Evolutionary conservation across 2,888 invertebrate species (phyloP), one percentile per base, ranked within the genome.

Genomic region (Automeris io): DNA sequence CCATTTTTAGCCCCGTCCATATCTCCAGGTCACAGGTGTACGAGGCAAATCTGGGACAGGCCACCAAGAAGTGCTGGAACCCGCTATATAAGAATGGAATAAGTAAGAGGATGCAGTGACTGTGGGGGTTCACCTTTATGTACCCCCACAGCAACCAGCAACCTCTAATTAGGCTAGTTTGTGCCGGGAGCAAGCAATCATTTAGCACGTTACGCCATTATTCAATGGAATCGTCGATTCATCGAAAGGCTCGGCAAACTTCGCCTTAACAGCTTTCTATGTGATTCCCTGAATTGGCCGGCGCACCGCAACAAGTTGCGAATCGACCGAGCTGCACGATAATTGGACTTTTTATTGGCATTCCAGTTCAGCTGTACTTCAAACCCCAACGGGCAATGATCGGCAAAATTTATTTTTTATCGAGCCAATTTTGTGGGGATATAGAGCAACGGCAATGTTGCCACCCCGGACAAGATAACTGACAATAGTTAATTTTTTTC

Each of bases 281-380:
- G 34, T 34, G 38, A 33, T 33, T 21, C 16, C 13, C 34, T 31
- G 9, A 39, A 39, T 26, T 39, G 26, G 36, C 13, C 22, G 23
- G 25, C 29, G 25, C 31, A 11, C 40, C 25, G 47, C 54, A 54
- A 51, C 50, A 51, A 54, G 54, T 54, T 46, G 42, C 37, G 40
- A 46, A 42, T 42, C 44, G 48, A 24, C 16, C 39, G 39, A 38
- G 22, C 11, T 26, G 8, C 32, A 23, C 38, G 43, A 44, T 54
- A 49, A 54, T 54, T 54, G 54, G 51, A 48, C 42, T 49, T 54
- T 51, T 51, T 49, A 54, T 49, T 49, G 51, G 38, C 48, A 45
- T 48, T 48, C 47, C 41, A 43, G 48, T 47, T 54, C 49, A 41
- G 46, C 42, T 37, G 42, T 37, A 42, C 41, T 44, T 29, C 29